Evolutionary conservation across 1,140 invertebrate species (phyloP).

Genomic region (Trinorchestia longiramus): DNA sequence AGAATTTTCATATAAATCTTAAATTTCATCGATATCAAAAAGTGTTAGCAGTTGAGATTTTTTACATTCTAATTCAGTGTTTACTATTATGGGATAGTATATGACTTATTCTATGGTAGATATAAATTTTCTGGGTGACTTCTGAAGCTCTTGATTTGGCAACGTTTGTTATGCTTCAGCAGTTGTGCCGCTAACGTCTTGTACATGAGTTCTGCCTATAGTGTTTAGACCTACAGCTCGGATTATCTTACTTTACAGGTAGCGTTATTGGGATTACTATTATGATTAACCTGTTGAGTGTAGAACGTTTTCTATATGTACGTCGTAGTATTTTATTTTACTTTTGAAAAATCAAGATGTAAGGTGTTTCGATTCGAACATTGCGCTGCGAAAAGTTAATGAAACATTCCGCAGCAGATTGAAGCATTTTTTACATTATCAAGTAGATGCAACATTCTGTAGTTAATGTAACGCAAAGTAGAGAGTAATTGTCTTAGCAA

Average conservation of each 20-base stretch:
- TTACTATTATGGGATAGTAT: background rate
- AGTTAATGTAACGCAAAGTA: no score
- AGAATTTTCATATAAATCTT: background rate
- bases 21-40: background rate
- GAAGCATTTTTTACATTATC: background rate
- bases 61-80: background rate
- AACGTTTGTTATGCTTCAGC: conserved; percentile 7
- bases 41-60: background rate
- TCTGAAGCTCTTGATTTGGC: background rate
- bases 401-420: background rate
- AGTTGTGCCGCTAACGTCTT: background rate
- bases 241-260: background rate
- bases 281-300: background rate
- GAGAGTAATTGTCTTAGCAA: no score
- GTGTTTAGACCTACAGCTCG: background rate
- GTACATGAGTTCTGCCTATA: background rate
- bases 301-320: background rate
- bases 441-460: no score
- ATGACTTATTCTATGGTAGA: background rate
- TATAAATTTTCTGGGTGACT: background rate
- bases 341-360: background rate
- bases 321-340: background rate
- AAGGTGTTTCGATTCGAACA: background rate
- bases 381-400: background rate
- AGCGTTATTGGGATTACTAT: background rate